Evolutionary conservation across 2,113 vertebrate genomes (phyloP), one percentile per base, ranked within the genome.

Genomic region (Odontophorus gujanensis): DNA sequence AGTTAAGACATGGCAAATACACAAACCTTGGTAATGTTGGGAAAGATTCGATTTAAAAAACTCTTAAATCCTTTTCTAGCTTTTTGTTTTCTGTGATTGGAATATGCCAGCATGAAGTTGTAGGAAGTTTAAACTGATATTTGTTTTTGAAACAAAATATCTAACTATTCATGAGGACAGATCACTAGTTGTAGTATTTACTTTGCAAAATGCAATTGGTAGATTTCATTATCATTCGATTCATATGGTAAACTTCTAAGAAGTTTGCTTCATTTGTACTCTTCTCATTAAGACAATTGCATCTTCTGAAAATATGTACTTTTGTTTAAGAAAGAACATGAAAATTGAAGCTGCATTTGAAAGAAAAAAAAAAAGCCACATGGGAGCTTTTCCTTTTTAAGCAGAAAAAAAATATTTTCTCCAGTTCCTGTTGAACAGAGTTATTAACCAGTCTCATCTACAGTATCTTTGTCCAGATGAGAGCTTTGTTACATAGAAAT

Each of bases 1-100:
- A 45, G 3, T 28, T 74, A 11, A 26, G 55, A 24, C 0, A 0
- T 7, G 10, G 36, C 8, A 17, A 11, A 13, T n/a, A 28, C 32
- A 21, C 18, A 74, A 86, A n/a, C 5, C 8, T 57, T 15, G 4
- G 7, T 50, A 13, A 17, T 38, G 62, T 30, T 42, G 58, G 42
- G 21, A 22, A 76, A 68, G 43, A 14, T 26, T 28, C 84, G 38
- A 65, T 22, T 1, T 3, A 4, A 34, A 10, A 28, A 8, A 34
- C 26, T 51, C 25, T 17, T 65, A 15, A 16, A 1, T 11, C 40
- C 25, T 59, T 45, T 58, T 1, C 15, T 30, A 68, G 7, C 4
- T 18, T 93, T 72, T n/a, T 89, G 5, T 73, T 65, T 79, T 55
- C 24, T 43, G 26, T 43, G 42, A 22, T 28, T 43, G 17, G 12